Conservation (phyloP, 2,113 vertebrate genomes). For the Turdus rufiventris region DNA sequence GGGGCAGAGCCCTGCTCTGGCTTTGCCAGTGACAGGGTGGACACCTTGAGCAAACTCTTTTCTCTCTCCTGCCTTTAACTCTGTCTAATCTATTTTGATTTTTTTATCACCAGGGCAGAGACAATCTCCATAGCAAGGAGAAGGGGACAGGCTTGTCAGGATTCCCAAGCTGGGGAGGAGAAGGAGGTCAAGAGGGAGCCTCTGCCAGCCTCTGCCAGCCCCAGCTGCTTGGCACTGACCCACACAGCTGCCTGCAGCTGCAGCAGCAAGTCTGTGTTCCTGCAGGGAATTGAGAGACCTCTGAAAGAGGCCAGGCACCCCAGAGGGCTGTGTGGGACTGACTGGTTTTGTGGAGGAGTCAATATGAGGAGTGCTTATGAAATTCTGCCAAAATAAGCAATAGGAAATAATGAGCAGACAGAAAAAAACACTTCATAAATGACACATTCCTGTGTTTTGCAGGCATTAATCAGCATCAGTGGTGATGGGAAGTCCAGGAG, state of each 20-base stretch:
- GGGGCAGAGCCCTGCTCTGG: neutral
- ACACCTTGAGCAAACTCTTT: neutral
- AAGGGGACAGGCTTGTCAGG: neutral
- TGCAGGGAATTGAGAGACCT: neutral
- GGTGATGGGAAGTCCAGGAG: neutral
- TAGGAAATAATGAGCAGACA: neutral
- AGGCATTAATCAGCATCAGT: neutral
- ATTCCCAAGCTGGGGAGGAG: neutral
- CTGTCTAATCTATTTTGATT: neutral
- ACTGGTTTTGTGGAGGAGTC: neutral
- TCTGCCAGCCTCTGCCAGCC: slow-evolving; percentile 32
- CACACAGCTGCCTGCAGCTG: neutral
- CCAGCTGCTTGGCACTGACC: slow-evolving; percentile 11
- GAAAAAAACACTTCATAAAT: neutral
- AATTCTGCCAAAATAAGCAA: neutral
- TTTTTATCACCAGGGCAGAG: neutral
- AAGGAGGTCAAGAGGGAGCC: neutral
- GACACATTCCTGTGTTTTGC: neutral
- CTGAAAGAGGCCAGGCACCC: neutral
- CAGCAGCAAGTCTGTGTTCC: neutral
- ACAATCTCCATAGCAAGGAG: neutral
- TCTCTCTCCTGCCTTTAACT: neutral
- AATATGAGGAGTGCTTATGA: neutral
- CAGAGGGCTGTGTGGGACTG: neutral
- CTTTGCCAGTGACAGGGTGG: rapidly evolving